These are phyloP conservation scores for Asobara japonica DNA, from an alignment of 1,140 invertebrate genomes.

Conservation along the genomic window DNA sequence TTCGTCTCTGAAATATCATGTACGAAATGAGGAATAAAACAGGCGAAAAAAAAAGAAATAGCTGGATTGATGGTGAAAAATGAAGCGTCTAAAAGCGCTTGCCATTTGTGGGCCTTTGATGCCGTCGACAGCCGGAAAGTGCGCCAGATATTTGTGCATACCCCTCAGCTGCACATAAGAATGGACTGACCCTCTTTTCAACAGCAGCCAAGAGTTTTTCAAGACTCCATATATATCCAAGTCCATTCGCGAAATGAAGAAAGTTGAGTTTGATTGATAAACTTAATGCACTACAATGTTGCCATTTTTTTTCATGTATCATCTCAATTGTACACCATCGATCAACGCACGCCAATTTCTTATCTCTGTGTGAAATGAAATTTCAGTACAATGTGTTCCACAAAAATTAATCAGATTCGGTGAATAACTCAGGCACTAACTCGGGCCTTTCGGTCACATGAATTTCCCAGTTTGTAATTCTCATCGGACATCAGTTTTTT, in stretches of 20 bases:
- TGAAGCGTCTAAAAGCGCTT: conserved; percentile 6
- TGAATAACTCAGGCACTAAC: too few species aligned
- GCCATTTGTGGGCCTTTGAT: conserved; percentile 8
- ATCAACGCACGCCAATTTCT: too few species aligned
- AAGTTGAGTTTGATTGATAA: conserved; percentile 5
- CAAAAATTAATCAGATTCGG: too few species aligned
- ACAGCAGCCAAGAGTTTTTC: neutral
- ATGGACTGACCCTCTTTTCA: conserved; percentile 15
- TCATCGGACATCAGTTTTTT: too few species aligned
- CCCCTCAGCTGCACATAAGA: neutral
- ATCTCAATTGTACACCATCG: neutral
- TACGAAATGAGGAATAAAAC: neutral
- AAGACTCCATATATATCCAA: neutral
- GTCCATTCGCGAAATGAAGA: neutral
- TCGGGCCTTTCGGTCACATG: too few species aligned
- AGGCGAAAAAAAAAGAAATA: neutral
- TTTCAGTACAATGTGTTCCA: too few species aligned
- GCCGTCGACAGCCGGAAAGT: neutral
- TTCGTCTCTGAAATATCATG: too few species aligned
- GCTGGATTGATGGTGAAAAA: conserved; percentile 2
- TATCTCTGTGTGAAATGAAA: too few species aligned
- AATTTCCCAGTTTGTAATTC: too few species aligned
- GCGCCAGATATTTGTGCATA: conserved; percentile 8
- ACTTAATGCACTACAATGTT: neutral
- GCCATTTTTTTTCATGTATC: neutral